Evolutionary conservation across 2,113 vertebrate genomes (phyloP), one percentile per base, ranked within the genome.

Genomic region (Paramisgurnus dabryanus): DNA sequence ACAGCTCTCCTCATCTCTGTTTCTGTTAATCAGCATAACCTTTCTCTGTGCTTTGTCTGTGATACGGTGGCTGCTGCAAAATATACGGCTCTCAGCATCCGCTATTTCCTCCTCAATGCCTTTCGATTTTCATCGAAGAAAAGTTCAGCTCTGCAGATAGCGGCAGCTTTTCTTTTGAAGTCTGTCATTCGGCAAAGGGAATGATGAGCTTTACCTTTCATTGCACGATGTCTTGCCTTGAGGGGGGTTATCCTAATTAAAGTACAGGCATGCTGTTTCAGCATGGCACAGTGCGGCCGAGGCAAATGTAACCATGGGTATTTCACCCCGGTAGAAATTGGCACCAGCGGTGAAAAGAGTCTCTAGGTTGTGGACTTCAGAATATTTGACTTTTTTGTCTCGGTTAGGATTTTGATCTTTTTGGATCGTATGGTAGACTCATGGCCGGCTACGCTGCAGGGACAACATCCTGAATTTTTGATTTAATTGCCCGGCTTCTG

Each of bases 151-250:
- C 83, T 89, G 82, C 85, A 88, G 86, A 89, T 84, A 84, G 86
- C 83, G 80, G 80, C 80, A 85, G 15, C 86, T 85, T 67, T 81
- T 81, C 88, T 86, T 91, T 91, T 91, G 88, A 91, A 90, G 88
- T 90, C 83, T 87, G 86, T 87, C 87, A 89, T 81, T 53, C 82
- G 88, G 81, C 84, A 82, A 45, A 85, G 81, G 77, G 63, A 41
- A 41, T 76, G 63, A 81, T 27, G 73, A 76, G 43, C 41, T 74
- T 79, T 83, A 89, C 85, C 87, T 91, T 91, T 91, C 85, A 91
- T 89, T 86, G 83, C 55, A 58, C 53, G 84, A 82, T 88, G 83
- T 78, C 50, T 49, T 79, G 82, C 72, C 70, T 71, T 55, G 77
- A 79, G 81, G 76, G 60, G 65, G 64, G 43, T 43, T 60, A 41